phyloP scores from a whole-genome alignment of 1,140 invertebrate species.

The Teleopsis dalmanni region DNA sequence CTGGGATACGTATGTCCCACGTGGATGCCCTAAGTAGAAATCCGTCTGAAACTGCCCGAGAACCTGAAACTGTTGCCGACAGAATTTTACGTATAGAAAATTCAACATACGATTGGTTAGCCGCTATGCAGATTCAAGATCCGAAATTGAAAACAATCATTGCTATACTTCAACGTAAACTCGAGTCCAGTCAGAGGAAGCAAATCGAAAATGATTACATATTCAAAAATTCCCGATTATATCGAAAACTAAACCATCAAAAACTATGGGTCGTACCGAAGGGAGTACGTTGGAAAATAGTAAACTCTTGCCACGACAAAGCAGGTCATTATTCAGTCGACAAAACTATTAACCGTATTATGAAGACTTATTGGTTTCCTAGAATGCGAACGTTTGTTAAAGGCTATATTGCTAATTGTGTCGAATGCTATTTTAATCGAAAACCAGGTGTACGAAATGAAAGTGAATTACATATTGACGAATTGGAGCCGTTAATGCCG shows the following conservation, averaged over 20 bases:
- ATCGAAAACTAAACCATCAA: background rate
- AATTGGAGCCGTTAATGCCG: background rate
- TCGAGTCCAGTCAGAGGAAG: background rate
- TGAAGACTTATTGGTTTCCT: slow-evolving; percentile 6
- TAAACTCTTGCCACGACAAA: background rate
- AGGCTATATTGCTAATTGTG: background rate
- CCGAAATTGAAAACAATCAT: background rate
- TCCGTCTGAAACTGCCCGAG: background rate
- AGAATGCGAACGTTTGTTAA: slow-evolving; percentile 1
- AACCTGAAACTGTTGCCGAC: background rate
- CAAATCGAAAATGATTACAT: background rate
- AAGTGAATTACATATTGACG: background rate
- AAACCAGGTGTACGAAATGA: background rate
- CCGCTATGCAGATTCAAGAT: background rate
- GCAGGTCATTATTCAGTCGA: background rate
- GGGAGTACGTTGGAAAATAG: background rate
- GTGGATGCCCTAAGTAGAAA: background rate
- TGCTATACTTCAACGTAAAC: background rate
- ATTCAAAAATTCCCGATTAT: background rate
- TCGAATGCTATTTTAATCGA: slow-evolving; percentile 2
- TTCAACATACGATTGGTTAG: background rate
- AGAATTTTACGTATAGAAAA: background rate
- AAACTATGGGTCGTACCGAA: background rate
- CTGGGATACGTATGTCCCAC: background rate
- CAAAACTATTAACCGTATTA: background rate